phyloP scores from a whole-genome alignment of 2,113 vertebrate species.

The Phalacrocorax brasilianus region DNA sequence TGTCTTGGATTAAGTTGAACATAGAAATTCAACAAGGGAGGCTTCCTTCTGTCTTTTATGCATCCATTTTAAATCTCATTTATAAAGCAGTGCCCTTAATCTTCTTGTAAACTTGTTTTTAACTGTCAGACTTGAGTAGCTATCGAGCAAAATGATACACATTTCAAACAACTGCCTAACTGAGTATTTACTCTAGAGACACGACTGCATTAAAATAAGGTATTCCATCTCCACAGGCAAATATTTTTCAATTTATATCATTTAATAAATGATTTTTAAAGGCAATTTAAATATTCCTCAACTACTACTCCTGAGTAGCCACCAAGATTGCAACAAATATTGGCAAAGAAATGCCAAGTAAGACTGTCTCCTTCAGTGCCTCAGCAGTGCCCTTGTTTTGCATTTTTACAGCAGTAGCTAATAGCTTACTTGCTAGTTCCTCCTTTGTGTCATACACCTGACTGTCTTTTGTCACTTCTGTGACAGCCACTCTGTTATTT shows the following conservation, averaged over 20 bases:
- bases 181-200: not conserved
- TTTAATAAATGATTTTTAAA: not conserved
- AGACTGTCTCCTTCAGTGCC: not conserved
- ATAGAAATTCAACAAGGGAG: not conserved
- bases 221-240: not conserved
- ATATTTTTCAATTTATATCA: not conserved
- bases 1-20: not conserved
- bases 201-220: not conserved
- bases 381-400: not conserved
- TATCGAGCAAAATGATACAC: not conserved
- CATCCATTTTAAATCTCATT: not conserved
- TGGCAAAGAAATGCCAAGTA: not conserved
- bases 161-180: slow-evolving; percentile 1
- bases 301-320: not conserved
- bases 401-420: not conserved
- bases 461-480: not conserved
- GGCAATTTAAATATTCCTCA: not conserved
- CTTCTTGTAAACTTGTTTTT: not conserved
- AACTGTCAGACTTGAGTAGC: not conserved
- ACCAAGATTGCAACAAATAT: not conserved
- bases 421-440: not conserved
- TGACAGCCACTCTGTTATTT: slow-evolving; percentile 18
- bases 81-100: not conserved
- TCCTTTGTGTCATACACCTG: not conserved
- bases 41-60: not conserved